phyloP scores from a whole-genome alignment of 2,113 vertebrate species.

The Notarius lentiginosus region DNA sequence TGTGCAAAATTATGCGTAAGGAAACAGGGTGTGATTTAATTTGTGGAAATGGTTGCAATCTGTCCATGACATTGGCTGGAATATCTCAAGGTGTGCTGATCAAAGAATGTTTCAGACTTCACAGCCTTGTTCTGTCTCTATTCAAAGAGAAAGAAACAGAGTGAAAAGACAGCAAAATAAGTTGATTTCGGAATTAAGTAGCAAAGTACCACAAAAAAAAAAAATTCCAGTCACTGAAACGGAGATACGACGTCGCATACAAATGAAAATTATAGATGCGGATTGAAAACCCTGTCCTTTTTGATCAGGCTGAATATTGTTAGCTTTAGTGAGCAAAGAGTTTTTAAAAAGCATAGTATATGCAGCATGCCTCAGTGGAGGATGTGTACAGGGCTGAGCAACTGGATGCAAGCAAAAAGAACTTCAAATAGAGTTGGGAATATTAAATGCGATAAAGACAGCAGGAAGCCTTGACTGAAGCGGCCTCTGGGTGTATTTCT shows the following conservation, averaged over 20 bases:
- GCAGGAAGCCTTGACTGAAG: slow-evolving; percentile 39
- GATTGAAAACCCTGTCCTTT: slow-evolving; percentile 21
- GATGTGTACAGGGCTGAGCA: slow-evolving; percentile 2
- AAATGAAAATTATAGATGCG: slow-evolving; percentile 60
- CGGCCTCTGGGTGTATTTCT: slow-evolving; percentile 31
- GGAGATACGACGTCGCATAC: slow-evolving; percentile 66
- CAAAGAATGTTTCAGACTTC: slow-evolving; percentile 52
- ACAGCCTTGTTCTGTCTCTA: slow-evolving; percentile 43
- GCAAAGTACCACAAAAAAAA: slow-evolving; percentile 33
- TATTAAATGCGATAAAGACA: slow-evolving; percentile 45
- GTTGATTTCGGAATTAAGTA: slow-evolving; percentile 54
- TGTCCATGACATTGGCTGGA: neutral
- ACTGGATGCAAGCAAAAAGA: slow-evolving; percentile 26
- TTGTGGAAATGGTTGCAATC: slow-evolving; percentile 11
- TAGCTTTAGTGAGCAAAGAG: slow-evolving; percentile 1
- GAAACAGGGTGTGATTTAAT: slow-evolving; percentile 31
- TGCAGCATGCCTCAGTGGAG: slow-evolving; percentile 25
- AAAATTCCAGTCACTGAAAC: slow-evolving; percentile 61
- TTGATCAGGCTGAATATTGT: slow-evolving; percentile 34
- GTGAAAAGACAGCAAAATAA: slow-evolving; percentile 8
- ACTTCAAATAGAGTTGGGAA: slow-evolving; percentile 44
- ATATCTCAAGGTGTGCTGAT: slow-evolving; percentile 37
- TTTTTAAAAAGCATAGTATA: neutral
- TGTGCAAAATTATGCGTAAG: slow-evolving; percentile 58
- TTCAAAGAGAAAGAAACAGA: slow-evolving; percentile 35